A percentile compares a stretch with the other conserved stretches of the same genome.
Evolutionary conservation across 2,797 vertebrate species (phyloP).

Genomic region (Ispidina lecontei): DNA sequence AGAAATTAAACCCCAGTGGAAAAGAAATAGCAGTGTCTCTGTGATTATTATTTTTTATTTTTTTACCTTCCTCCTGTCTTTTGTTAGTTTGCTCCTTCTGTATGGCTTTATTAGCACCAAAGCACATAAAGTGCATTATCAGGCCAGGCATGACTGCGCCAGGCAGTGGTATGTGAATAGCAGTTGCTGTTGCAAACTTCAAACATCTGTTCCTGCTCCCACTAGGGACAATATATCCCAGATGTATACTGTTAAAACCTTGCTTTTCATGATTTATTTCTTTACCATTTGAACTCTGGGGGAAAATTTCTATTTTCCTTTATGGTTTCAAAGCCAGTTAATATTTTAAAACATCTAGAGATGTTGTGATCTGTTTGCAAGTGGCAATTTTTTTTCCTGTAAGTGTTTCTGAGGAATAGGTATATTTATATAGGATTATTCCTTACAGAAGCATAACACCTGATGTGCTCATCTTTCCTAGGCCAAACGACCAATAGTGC

Average conservation of each 20-base stretch:
- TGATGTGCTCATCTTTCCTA: neutral
- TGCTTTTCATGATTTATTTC: neutral
- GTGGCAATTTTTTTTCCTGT: neutral
- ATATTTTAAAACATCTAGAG: neutral
- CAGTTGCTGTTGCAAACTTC: neutral
- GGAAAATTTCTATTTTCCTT: neutral
- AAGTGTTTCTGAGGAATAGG: neutral
- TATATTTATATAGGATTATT: no score
- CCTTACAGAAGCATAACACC: neutral
- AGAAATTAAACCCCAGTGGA: neutral
- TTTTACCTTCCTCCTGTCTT: neutral
- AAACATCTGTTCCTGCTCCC: neutral
- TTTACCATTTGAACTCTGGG: neutral
- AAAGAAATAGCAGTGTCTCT: neutral
- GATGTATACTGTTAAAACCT: fast-evolving
- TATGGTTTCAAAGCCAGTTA: neutral
- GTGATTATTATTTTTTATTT: no score
- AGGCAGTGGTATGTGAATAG: neutral
- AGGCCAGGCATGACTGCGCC: neutral
- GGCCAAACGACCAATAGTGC: neutral
- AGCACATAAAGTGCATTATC: neutral
- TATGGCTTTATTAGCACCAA: neutral
- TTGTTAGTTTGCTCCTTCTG: neutral
- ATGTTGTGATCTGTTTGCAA: neutral
- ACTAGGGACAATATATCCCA: neutral